phyloP scores from a whole-genome alignment of 2,797 vertebrate genomes.

The Melanotaenia boesemani region DNA sequence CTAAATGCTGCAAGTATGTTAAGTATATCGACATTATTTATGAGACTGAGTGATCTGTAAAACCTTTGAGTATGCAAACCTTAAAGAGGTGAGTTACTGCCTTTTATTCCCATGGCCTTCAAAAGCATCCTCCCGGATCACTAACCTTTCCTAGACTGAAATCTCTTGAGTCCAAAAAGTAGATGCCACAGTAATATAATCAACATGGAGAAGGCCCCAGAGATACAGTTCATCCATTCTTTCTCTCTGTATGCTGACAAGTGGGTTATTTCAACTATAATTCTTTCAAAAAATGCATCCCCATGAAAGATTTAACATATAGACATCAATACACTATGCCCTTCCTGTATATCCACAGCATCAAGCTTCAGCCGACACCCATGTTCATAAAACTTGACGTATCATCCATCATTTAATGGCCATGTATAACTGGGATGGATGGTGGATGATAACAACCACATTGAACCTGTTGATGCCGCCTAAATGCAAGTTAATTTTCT shows the following conservation, averaged over 20 bases:
- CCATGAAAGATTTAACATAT: neutral
- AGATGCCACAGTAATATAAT: neutral
- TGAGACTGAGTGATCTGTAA: too few relatives aligned
- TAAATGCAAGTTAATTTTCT: neutral
- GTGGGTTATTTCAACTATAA: neutral
- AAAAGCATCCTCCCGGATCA: too few relatives aligned
- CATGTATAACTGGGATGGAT: too few relatives aligned
- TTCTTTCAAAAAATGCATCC: neutral
- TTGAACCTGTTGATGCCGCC: neutral
- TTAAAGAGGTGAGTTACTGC: too few relatives aligned
- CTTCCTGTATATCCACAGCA: neutral
- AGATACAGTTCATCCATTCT: slow-evolving; percentile 1
- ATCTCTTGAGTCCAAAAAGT: too few relatives aligned
- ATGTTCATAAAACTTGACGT: slow-evolving; percentile 1
- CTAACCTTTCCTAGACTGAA: too few relatives aligned
- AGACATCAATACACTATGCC: neutral
- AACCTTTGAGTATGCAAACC: too few relatives aligned
- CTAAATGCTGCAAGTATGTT: neutral
- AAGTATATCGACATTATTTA: too few relatives aligned
- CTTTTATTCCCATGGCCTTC: too few relatives aligned
- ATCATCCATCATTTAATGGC: neutral
- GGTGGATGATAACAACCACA: neutral
- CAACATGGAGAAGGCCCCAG: neutral
- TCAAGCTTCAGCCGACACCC: neutral
- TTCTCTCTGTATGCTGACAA: neutral